Conservation (phyloP, 2,888 invertebrate species). For the Meiosimyza platycephala region DNA sequence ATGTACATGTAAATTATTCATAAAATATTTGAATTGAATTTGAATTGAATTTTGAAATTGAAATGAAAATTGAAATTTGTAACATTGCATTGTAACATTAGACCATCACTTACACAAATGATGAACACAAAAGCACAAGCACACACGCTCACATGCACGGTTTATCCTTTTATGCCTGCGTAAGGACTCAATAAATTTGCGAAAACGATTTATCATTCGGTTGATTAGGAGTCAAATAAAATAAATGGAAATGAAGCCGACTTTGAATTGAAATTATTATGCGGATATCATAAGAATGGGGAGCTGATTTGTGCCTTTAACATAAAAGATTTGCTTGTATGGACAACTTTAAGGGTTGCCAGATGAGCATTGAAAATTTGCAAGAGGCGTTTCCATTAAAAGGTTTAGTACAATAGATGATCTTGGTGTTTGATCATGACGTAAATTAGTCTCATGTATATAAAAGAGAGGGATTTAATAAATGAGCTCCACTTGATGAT, state of each 20-base stretch:
- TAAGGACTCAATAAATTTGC: slow-evolving; percentile 57
- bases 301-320: slow-evolving; percentile 3
- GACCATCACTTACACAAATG: background rate
- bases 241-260: slow-evolving; percentile 10
- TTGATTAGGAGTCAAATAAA: slow-evolving; percentile 53
- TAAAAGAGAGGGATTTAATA: too few relatives aligned
- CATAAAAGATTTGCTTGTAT: too few relatives aligned
- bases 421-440: too few relatives aligned
- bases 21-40: slow-evolving; percentile 28
- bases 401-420: too few relatives aligned
- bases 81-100: slow-evolving; percentile 3
- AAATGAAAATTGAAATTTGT: slow-evolving; percentile 19
- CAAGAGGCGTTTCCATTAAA: too few relatives aligned
- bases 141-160: slow-evolving; percentile 14
- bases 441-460: too few relatives aligned
- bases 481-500: too few relatives aligned
- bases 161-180: too few relatives aligned
- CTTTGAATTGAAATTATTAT: background rate
- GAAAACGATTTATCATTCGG: slow-evolving; percentile 62
- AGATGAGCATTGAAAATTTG: too few relatives aligned
- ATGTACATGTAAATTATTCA: slow-evolving; percentile 12
- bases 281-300: background rate
- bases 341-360: too few relatives aligned
- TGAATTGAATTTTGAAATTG: slow-evolving; percentile 26
- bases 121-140: background rate